Evolutionary conservation across 1,140 invertebrate species (phyloP), one percentile per base, ranked within the genome.

Genomic region (Magallana gigas): DNA sequence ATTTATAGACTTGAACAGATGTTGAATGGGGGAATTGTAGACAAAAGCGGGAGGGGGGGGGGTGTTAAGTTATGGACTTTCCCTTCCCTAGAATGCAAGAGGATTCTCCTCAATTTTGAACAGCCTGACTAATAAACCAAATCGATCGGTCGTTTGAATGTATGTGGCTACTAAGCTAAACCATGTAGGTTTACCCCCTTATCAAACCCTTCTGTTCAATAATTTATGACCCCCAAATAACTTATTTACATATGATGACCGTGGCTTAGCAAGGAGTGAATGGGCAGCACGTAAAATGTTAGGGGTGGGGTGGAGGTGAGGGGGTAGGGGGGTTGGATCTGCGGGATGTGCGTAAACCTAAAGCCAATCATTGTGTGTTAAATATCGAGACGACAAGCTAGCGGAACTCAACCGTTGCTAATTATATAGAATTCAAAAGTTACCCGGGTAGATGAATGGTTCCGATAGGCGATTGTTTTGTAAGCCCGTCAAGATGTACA

Each of bases 341-440:
- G 23, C 23, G 23, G 36, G 36, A 48, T 48, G 3, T 48, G 36
- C 36, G 3, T 48, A 36, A 4, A 18, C 23, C 4, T 4, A 18
- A 23, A 12, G 23, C 23, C 68, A 76, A 76, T 3, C 23, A 12
- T 3, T 76, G 23, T 76, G 68, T 76, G 36, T 36, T 36, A 4
- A 12, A 23, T 18, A 76, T 76, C 11, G 23, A 11, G 36, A 76
- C 60, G 60, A 12, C 14, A 76, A 29, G 64, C 64, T 2, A 29
- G 7, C 68, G 68, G 68, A 76, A 76, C 23, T 36, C 36, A 23
- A 76, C 36, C 23, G 11, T 76, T 5, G 23, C 23, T 76, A 23
- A 76, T 76, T 76, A 29, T 76, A 29, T 29, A 12, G 68, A 76
- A 76, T 76, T 76, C 68, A 76, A 76, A 76, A 76, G 68, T 76